These are phyloP conservation scores for Dyspetes luteomarginatus DNA, from an alignment of 2,888 invertebrate genomes.

Conservation along the genomic window DNA sequence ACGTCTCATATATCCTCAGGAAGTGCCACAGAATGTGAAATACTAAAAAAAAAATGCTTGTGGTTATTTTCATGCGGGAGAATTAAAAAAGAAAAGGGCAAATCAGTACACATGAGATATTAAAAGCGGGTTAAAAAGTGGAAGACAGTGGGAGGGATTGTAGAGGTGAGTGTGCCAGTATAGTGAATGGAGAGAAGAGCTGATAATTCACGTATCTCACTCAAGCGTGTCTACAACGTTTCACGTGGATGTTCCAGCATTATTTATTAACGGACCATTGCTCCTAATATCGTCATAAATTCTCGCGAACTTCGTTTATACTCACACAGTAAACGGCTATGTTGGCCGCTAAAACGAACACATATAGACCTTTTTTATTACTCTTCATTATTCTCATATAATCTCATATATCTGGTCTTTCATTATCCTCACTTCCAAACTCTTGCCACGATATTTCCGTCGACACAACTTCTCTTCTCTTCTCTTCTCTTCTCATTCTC, in stretches of 20 bases:
- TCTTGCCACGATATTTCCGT: constrained; percentile 22
- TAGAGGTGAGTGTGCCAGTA: neutral
- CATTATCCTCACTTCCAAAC: constrained; percentile 32
- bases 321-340: neutral
- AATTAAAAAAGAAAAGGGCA: neutral
- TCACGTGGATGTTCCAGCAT: constrained; percentile 36
- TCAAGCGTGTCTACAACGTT: constrained; percentile 43
- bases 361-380: neutral
- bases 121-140: neutral
- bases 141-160: neutral
- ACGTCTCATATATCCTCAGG: no score
- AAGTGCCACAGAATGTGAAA: neutral
- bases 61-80: constrained; percentile 9
- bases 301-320: constrained; percentile 15
- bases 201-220: constrained; percentile 50
- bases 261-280: constrained; percentile 51
- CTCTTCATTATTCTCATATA: neutral
- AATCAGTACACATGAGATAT: constrained; percentile 8
- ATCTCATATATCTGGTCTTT: constrained; percentile 37
- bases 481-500: neutral
- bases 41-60: neutral
- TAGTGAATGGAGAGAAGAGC: constrained; percentile 2
- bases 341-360: neutral
- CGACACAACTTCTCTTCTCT: neutral
- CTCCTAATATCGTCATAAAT: constrained; percentile 50